A percentile compares a stretch with the other conserved stretches of the same genome.
These are phyloP conservation scores for Psilopsiagon aymara DNA, from an alignment of 2,113 vertebrate genomes.

Conservation along the genomic window DNA sequence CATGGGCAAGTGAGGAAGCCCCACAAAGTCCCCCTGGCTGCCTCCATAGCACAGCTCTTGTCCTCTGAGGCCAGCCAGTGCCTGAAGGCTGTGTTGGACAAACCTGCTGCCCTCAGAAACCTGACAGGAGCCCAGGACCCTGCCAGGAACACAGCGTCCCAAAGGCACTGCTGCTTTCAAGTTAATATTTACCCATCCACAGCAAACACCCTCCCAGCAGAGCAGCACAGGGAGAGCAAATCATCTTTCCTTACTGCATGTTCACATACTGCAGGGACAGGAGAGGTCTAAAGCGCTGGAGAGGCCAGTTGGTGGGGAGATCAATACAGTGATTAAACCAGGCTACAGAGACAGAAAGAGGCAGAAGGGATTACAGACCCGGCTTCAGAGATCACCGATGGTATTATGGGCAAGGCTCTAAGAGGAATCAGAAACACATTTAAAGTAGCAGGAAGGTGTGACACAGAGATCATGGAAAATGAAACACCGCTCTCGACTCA, in stretches of 20 bases:
- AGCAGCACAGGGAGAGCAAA: background rate
- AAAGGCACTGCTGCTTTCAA: background rate
- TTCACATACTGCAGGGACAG: background rate
- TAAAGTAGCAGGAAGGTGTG: constrained; percentile 41
- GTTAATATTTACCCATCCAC: constrained; percentile 9
- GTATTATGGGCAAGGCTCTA: background rate
- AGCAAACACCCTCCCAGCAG: background rate
- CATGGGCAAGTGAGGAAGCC: background rate
- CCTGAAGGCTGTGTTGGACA: background rate
- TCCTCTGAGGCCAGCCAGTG: background rate
- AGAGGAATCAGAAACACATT: constrained; percentile 53
- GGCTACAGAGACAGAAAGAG: background rate
- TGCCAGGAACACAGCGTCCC: background rate
- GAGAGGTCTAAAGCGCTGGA: background rate
- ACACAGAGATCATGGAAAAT: constrained; percentile 38
- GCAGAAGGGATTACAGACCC: background rate
- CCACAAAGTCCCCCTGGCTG: background rate
- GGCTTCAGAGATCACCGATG: background rate
- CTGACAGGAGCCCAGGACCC: background rate
- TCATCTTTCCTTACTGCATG: background rate
- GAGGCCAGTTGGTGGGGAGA: background rate
- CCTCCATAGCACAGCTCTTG: fast-evolving
- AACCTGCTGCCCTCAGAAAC: background rate
- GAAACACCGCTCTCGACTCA: constrained; percentile 34
- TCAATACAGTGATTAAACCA: background rate